A percentile compares a stretch with the other conserved stretches of the same genome.
phyloP scores from a whole-genome alignment of 2,888 invertebrate species.

The Cistogaster globosa region DNA sequence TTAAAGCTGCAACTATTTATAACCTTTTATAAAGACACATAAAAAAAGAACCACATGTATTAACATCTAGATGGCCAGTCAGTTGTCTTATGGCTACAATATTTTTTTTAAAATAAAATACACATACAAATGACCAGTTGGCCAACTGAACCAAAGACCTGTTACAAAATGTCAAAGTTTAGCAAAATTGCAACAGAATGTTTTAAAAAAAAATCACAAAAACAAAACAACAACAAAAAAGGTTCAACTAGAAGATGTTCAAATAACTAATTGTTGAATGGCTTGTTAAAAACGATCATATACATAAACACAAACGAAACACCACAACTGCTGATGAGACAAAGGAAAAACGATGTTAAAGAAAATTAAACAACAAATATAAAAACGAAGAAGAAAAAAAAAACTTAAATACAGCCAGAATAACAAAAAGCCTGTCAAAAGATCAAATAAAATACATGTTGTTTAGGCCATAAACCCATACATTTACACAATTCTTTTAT shows the following conservation, averaged over 20 bases:
- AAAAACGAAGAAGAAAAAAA: slow-evolving; percentile 1
- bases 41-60: no score
- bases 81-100: slow-evolving; percentile 31
- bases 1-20: no score
- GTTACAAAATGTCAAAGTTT: slow-evolving; percentile 68
- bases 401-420: slow-evolving; percentile 37
- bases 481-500: slow-evolving; percentile 60
- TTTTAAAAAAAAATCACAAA: slow-evolving; percentile 5
- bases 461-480: slow-evolving; percentile 58
- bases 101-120: no score
- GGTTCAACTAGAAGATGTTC: slow-evolving; percentile 19
- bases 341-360: slow-evolving; percentile 52
- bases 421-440: slow-evolving; percentile 62
- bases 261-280: slow-evolving; percentile 69
- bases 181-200: slow-evolving; percentile 69
- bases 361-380: slow-evolving; percentile 3
- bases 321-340: slow-evolving; percentile 36
- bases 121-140: neutral
- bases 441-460: slow-evolving; percentile 66
- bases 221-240: neutral
- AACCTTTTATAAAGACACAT: no score
- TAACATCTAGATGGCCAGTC: slow-evolving; percentile 30
- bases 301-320: neutral
- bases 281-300: slow-evolving; percentile 10
- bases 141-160: slow-evolving; percentile 56